A percentile compares a stretch with the other conserved stretches of the same genome.
Conservation (phyloP, 2,888 invertebrate species). For the Parochlus steinenii region DNA sequence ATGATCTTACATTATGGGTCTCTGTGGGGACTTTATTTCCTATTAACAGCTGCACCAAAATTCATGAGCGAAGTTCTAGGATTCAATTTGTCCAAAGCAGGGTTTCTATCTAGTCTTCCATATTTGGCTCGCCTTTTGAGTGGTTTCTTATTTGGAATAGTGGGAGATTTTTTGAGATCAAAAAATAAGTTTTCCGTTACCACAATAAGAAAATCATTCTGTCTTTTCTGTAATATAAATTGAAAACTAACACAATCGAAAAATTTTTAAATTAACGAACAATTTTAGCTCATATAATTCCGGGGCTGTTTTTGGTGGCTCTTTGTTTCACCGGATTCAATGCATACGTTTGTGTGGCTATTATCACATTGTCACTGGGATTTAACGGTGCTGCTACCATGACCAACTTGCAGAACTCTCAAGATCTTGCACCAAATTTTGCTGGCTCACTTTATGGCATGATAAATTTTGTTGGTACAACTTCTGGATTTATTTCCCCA, state of each 20-base stretch:
- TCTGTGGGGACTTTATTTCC: conserved; percentile 58
- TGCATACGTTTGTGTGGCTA: conserved; percentile 39
- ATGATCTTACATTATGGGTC: conserved; percentile 54
- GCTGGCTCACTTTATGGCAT: conserved; percentile 57
- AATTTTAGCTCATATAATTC: conserved; percentile 40
- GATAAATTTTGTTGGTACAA: conserved; percentile 53
- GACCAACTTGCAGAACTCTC: conserved; percentile 42
- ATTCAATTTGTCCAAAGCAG: conserved; percentile 52
- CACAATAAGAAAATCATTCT: conserved; percentile 46
- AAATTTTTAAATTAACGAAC: too few relatives aligned
- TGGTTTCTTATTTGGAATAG: conserved; percentile 51
- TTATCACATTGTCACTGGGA: conserved; percentile 50
- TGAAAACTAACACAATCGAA: not conserved
- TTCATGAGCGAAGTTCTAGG: conserved; percentile 52
- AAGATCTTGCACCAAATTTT: conserved; percentile 58
- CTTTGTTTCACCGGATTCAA: conserved; percentile 45
- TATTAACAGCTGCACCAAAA: conserved; percentile 55
- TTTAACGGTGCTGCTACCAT: conserved; percentile 45
- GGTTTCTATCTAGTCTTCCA: conserved; percentile 50
- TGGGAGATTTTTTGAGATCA: conserved; percentile 45
- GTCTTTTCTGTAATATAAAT: conserved; percentile 37
- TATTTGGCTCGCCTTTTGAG: conserved; percentile 50
- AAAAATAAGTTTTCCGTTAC: conserved; percentile 33
- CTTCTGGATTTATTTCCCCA: conserved; percentile 54
- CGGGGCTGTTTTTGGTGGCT: conserved; percentile 35